Evolutionary conservation across 2,113 vertebrate species (phyloP).

Genomic region (Accipiter virgatus): DNA sequence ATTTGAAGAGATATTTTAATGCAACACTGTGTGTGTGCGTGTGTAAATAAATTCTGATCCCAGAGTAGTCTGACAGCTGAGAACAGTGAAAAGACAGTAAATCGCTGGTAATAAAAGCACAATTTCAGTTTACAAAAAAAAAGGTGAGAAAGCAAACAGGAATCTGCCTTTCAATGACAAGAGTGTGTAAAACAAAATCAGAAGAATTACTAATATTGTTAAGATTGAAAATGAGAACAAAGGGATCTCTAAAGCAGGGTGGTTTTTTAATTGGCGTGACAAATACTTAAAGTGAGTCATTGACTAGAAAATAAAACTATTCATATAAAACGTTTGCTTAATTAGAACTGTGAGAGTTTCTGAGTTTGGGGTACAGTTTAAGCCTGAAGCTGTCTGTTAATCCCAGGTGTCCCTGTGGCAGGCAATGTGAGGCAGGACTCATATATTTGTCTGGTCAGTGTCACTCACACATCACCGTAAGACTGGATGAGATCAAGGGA

Average conservation of each 20-base stretch:
- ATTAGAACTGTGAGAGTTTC: neutral
- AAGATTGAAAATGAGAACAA: neutral
- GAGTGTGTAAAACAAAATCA: neutral
- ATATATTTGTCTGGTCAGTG: neutral
- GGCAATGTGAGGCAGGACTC: neutral
- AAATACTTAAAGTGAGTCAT: neutral
- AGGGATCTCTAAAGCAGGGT: neutral
- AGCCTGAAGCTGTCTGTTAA: neutral
- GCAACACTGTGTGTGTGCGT: fast-evolving
- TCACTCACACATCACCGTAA: neutral
- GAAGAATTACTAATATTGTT: neutral
- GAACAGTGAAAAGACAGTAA: neutral
- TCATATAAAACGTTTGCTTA: neutral
- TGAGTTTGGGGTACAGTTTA: neutral
- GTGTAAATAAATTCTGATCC: neutral
- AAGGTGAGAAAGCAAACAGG: neutral
- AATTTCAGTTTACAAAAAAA: neutral
- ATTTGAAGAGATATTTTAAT: neutral
- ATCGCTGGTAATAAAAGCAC: neutral
- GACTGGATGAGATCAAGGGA: neutral
- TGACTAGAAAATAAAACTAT: neutral
- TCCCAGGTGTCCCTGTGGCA: neutral
- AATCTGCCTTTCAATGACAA: neutral
- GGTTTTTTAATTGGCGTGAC: fast-evolving
- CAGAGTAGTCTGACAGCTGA: neutral